phyloP scores from a whole-genome alignment of 2,113 vertebrate genomes.

The Micromys minutus region DNA sequence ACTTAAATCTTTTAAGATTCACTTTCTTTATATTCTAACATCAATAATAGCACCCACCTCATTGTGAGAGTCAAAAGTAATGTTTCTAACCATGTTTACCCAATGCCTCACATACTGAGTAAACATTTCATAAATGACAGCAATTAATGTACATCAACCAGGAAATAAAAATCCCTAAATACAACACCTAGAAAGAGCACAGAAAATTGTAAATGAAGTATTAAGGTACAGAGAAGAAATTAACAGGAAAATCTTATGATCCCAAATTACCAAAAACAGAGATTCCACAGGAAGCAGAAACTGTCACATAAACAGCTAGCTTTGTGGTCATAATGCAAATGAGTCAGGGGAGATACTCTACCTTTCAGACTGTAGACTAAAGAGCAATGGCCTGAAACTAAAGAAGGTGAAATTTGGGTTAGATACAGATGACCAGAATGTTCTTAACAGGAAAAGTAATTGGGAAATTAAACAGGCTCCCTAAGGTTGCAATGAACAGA shows the following conservation, averaged over 20 bases:
- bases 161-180: conserved; percentile 47
- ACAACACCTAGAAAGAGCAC: neutral
- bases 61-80: conserved; percentile 25
- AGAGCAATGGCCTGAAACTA: conserved; percentile 70
- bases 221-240: conserved; percentile 29
- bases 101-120: neutral
- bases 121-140: conserved; percentile 39
- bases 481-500: conserved; percentile 32
- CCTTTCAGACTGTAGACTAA: conserved; percentile 71
- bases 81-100: neutral
- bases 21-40: neutral
- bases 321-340: conserved; percentile 65
- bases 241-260: conserved; percentile 42
- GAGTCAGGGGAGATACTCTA: conserved; percentile 74
- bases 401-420: conserved; percentile 64
- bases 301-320: conserved; percentile 63
- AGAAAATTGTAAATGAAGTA: conserved; percentile 51
- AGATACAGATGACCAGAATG: conserved; percentile 61
- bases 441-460: conserved; percentile 66
- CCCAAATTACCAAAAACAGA: conserved; percentile 59
- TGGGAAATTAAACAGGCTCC: conserved; percentile 69
- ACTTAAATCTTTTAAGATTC: neutral
- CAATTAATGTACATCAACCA: conserved; percentile 6
- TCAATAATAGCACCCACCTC: neutral
- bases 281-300: conserved; percentile 59